Evolutionary conservation across 2,113 vertebrate species (phyloP).

Genomic region (Apodemus sylvaticus): DNA sequence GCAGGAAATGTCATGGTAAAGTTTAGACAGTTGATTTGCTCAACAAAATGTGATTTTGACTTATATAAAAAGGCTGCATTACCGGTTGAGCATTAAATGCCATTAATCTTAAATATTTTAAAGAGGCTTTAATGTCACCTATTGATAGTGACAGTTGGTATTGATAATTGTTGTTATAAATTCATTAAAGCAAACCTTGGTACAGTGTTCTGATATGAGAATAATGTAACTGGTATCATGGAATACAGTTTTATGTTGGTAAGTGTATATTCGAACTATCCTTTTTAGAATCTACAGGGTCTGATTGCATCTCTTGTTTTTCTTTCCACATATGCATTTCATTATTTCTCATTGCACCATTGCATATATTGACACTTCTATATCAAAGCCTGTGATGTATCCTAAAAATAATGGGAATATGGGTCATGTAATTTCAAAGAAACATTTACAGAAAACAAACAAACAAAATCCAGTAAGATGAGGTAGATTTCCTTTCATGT

Average conservation of each 20-base stretch:
- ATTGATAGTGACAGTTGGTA: neutral
- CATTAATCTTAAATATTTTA: constrained; percentile 53
- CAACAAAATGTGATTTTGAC: constrained; percentile 41
- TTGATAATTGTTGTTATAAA: constrained; percentile 52
- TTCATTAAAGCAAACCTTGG: neutral
- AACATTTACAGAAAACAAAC: neutral
- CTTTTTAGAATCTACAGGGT: neutral
- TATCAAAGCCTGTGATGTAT: neutral
- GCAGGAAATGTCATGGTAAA: constrained; percentile 54
- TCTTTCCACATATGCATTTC: neutral
- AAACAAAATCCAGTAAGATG: neutral
- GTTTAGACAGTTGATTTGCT: constrained; percentile 47
- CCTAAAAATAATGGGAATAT: neutral
- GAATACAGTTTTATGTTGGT: neutral
- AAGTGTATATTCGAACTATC: neutral
- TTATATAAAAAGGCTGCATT: constrained; percentile 9
- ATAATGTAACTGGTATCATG: neutral
- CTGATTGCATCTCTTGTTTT: neutral
- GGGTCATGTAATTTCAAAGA: neutral
- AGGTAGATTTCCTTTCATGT: neutral
- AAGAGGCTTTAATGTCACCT: neutral
- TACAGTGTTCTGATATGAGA: neutral
- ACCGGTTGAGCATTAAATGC: constrained; percentile 2
- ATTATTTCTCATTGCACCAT: neutral
- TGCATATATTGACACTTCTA: neutral